Conservation (phyloP, 2,113 vertebrate species). For the Dasyprocta punctata region DNA sequence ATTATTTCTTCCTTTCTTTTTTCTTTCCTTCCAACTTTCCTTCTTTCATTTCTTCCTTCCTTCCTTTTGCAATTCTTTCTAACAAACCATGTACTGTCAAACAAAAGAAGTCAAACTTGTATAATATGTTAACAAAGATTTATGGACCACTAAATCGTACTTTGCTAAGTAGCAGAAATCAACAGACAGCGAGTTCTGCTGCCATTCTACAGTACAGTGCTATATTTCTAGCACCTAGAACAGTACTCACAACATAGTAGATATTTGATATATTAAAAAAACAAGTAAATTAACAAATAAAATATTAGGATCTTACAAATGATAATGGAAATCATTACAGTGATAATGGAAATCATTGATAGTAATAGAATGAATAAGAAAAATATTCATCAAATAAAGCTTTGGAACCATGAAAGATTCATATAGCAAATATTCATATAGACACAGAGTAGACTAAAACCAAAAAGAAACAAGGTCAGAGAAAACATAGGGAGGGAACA, state of each 20-base stretch:
- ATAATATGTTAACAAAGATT: not conserved
- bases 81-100: not conserved
- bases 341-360: not conserved
- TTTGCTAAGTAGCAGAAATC: not conserved
- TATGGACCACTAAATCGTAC: not conserved
- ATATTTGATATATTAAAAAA: not conserved
- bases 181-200: not conserved
- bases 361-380: not conserved
- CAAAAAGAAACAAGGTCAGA: not conserved
- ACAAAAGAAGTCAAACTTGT: not conserved
- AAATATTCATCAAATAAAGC: not conserved
- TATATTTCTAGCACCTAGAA: not conserved
- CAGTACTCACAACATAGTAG: not conserved
- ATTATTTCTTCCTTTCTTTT: not conserved
- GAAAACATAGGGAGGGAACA: not conserved
- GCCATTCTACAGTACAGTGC: accelerated
- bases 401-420: not conserved
- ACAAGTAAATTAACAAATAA: not conserved
- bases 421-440: not conserved
- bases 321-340: not conserved
- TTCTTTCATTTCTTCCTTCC: not conserved
- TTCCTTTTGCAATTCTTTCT: not conserved
- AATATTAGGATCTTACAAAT: not conserved
- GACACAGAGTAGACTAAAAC: not conserved
- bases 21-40: not conserved